Conservation (phyloP, 2,888 invertebrate genomes). For the Tetragonula carbonaria region DNA sequence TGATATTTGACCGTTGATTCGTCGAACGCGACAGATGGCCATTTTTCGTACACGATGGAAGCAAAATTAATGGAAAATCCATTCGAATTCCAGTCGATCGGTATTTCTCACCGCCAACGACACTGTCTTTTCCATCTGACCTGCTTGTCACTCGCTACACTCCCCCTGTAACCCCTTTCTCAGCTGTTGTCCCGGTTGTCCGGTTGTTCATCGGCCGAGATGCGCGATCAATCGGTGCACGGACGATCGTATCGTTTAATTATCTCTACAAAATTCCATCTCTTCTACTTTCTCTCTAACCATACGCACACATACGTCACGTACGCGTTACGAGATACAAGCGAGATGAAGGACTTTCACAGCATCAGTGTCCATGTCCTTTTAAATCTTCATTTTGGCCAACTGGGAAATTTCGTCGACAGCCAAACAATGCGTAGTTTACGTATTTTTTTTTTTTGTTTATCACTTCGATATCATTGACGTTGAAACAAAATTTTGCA, state of each 20-base stretch:
- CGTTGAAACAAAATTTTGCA: no score
- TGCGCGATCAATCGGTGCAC: not conserved
- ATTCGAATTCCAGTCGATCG: not conserved
- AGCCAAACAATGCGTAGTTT: no score
- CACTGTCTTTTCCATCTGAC: slow-evolving; percentile 3
- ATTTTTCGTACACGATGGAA: not conserved
- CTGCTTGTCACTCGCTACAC: not conserved
- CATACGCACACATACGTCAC: not conserved
- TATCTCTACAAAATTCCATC: not conserved
- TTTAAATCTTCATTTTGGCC: no score
- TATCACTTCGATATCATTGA: no score
- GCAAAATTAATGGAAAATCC: not conserved
- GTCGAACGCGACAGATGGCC: not conserved
- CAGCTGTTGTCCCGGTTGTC: no score
- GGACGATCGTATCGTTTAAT: not conserved
- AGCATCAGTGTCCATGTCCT: no score
- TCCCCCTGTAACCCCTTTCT: not conserved
- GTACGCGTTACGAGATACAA: not conserved
- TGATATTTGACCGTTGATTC: no score
- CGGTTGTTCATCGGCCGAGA: not conserved
- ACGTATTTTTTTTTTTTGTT: no score
- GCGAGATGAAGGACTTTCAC: not conserved
- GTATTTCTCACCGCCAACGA: slow-evolving; percentile 16
- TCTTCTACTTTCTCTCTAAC: no score
- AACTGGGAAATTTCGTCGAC: no score